Evolutionary conservation across 2,797 vertebrate genomes (phyloP), one percentile per base, ranked within the genome.

Genomic region (Limnodromus scolopaceus): DNA sequence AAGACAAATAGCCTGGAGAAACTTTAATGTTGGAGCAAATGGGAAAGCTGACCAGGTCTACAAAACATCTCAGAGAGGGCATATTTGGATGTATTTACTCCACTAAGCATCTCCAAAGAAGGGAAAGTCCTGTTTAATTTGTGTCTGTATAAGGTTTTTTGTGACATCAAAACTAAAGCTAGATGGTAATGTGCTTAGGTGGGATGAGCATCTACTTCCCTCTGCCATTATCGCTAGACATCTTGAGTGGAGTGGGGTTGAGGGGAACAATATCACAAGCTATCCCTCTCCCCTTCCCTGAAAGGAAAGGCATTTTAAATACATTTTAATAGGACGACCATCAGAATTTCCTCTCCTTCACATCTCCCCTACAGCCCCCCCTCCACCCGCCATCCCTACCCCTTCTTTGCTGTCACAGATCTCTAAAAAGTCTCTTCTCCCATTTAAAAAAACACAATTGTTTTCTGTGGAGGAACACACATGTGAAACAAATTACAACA

Each of bases 191-290:
- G 10, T 0, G 7, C 14, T 63, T 2, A 5, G 23, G 6, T 48
- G 25, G 16, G 16, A 45, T 45, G 16, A 76, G 8, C 46, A 25
- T 13, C 2, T 9, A 45, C 5, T 65, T 69, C 25, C 16, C 25
- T 39, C 5, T 39, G 72, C 14, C 9, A 3, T 36, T 54, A 19
- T 20, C 49, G 61, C 6, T n/a, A 57, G 28, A 11, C n/a, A 23
- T 0, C 38, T 0, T 39, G 20, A 79, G 16, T 17, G 20, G 5
- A 48, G 17, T 1, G 5, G 63, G 30, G n/a, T 22, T 45, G 32
- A 72, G 17, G 3, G 6, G 23, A 79, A 10, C 16, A 61, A 10
- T 3, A 0, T 41, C 63, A 41, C 41, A 69, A 34, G 3, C 17
- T 69, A 18, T 53, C 5, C 16, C 38, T 69, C n/a, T 55, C 1